Evolutionary conservation across 2,113 vertebrate species (phyloP).

Genomic region (Chloropsis hardwickii): DNA sequence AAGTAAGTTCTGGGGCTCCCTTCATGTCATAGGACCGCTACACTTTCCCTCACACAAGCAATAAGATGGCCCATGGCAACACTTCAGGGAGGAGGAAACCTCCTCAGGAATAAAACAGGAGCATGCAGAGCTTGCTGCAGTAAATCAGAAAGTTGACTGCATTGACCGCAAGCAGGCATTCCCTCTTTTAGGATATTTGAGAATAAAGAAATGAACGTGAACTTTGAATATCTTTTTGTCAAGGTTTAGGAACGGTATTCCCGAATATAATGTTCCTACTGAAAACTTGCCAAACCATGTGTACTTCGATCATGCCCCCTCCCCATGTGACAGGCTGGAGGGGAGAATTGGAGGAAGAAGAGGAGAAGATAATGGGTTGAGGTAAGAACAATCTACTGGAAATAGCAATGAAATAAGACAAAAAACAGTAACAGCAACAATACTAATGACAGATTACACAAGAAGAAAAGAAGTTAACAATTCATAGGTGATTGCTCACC

Average conservation of each 20-base stretch:
- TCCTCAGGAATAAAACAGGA: not conserved
- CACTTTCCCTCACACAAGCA: not conserved
- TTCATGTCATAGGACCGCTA: not conserved
- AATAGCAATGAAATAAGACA: not conserved
- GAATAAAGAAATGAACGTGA: not conserved
- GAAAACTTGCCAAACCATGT: not conserved
- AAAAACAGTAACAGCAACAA: not conserved
- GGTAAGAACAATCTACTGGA: not conserved
- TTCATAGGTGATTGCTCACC: not conserved
- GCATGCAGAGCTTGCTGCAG: not conserved
- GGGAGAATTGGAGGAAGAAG: not conserved
- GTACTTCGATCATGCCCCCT: rapidly evolving
- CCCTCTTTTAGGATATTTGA: not conserved
- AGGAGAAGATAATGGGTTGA: not conserved
- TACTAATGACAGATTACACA: not conserved
- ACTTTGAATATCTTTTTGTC: not conserved
- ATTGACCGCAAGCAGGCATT: not conserved
- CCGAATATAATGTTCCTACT: not conserved
- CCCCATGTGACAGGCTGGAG: rapidly evolving
- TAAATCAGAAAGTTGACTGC: not conserved
- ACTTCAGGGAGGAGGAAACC: not conserved
- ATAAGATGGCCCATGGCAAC: not conserved
- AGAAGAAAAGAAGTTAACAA: not conserved
- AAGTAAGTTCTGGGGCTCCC: not conserved
- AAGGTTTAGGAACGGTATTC: not conserved